Base-by-base conservation (phyloP, 1,140 invertebrate genomes). In the Pectinophora gossypiella region DNA sequence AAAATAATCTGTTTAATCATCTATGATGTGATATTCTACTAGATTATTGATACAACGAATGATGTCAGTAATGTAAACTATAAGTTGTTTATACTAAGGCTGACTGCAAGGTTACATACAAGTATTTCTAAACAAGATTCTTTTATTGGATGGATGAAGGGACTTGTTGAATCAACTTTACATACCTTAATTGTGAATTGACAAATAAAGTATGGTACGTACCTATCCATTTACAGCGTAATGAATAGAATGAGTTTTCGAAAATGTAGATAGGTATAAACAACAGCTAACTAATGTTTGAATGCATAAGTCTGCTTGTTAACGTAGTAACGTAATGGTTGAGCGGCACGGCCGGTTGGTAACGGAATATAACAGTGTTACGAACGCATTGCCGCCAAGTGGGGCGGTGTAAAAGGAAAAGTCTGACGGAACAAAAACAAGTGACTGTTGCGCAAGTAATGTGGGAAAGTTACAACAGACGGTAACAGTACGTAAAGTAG, bases 381-480 rank as follows among this genome's bases (percentile, higher is more conserved):
- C 40, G 49, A 54, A 53, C 51, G 42, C 2, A n/a, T n/a, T 32
- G 55, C 61, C 56, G 54, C 27, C 54, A 64, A 71, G 61, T 72
- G 61, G 60, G 61, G 56, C 64, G 61, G 56, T 61, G 64, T 66
- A 76, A 71, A 76, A 76, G 77, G 72, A 81, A 69, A 72, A 81
- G 70, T 74, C 58, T 72, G 56, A 55, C 74, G 76, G 76, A 76
- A 82, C 70, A 84, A 81, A 77, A 84, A 83, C 76, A 72, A 75
- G 65, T 68, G 65, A 61, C 64, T 69, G 73, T 86, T 86, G 76
- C 81, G 73, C 75, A 85, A 85, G 74, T 81, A 21, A 81, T 78
- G 76, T 83, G 79, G 78, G 79, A 86, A 86, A 86, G 81, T 87
- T 77, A 66, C 69, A 70, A 68, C 59, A 56, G 51, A 72, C n/a